A percentile compares a stretch with the other conserved stretches of the same genome.
Conservation (phyloP, 2,113 vertebrate genomes). For the Cynoglossus semilaevis region DNA sequence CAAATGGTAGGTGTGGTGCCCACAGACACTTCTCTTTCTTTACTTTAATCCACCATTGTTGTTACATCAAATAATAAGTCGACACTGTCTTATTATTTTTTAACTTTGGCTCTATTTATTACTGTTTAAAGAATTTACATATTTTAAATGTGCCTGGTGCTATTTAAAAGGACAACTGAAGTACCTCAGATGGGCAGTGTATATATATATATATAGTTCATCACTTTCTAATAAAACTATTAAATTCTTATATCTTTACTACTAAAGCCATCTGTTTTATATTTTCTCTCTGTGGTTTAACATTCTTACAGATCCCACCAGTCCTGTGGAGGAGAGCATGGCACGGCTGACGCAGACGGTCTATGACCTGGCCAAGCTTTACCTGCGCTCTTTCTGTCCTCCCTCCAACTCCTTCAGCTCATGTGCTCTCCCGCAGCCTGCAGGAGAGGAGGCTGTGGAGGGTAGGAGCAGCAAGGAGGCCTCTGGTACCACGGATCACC, state of each 20-base stretch:
- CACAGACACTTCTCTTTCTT: background rate
- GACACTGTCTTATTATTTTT: background rate
- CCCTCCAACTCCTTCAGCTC: constrained; percentile 47
- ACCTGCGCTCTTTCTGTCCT: constrained; percentile 78
- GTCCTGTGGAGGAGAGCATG: constrained; percentile 81
- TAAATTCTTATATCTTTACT: too few relatives aligned
- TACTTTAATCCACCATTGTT: background rate
- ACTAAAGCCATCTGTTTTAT: too few relatives aligned
- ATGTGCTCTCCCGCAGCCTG: constrained; percentile 31
- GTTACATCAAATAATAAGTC: background rate
- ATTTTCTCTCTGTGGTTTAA: background rate
- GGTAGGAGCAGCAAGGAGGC: constrained; percentile 79
- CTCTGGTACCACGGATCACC: constrained; percentile 85
- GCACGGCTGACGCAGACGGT: constrained; percentile 83
- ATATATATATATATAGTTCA: too few relatives aligned
- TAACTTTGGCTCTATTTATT: background rate
- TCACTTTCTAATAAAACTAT: too few relatives aligned
- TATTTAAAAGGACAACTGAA: too few relatives aligned
- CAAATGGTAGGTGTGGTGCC: constrained; percentile 58
- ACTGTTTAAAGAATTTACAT: background rate
- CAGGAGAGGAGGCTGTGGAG: constrained; percentile 33
- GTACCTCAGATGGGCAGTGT: too few relatives aligned
- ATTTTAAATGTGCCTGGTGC: too few relatives aligned
- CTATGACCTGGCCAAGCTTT: constrained; percentile 84
- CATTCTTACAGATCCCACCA: constrained; percentile 57